phyloP scores from a whole-genome alignment of 1,140 invertebrate genomes.

The honey bee (Apis mellifera) region DNA sequence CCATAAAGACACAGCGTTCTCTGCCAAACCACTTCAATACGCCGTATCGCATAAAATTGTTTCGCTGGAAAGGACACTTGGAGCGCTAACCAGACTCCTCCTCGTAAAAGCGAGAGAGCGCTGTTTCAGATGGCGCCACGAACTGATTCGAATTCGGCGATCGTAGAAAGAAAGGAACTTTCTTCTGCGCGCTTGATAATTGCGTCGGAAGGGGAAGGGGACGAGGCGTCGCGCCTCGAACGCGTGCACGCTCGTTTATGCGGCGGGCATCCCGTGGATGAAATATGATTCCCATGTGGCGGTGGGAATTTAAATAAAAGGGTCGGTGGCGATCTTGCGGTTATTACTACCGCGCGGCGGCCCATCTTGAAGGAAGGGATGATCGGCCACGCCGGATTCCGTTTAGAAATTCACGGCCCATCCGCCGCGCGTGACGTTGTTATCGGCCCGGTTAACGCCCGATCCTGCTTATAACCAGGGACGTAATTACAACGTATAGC shows the following conservation, averaged over 20 bases:
- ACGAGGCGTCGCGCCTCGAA: not conserved
- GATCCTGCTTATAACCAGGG: not conserved
- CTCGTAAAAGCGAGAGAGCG: no score
- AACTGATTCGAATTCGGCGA: no score
- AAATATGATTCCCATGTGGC: slow-evolving; percentile 23
- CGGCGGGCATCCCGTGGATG: slow-evolving; percentile 22
- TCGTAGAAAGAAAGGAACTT: no score
- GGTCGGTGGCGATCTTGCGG: not conserved
- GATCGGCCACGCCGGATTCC: not conserved
- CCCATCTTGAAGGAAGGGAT: not conserved
- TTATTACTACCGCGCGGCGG: not conserved
- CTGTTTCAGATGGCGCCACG: no score
- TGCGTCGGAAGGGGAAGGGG: slow-evolving; percentile 20
- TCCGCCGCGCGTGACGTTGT: slow-evolving; percentile 37
- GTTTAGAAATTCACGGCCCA: slow-evolving; percentile 38
- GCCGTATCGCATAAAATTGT: no score
- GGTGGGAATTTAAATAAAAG: slow-evolving; percentile 58
- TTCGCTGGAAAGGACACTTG: no score
- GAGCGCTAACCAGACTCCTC: no score
- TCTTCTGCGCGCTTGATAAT: slow-evolving; percentile 12
- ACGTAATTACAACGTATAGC: slow-evolving; percentile 30
- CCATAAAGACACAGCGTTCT: no score
- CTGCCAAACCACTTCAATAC: no score
- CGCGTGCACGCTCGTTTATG: slow-evolving; percentile 33
- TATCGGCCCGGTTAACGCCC: not conserved